Evolutionary conservation across 2,797 vertebrate species (phyloP).

Genomic region (Sylvia borin): DNA sequence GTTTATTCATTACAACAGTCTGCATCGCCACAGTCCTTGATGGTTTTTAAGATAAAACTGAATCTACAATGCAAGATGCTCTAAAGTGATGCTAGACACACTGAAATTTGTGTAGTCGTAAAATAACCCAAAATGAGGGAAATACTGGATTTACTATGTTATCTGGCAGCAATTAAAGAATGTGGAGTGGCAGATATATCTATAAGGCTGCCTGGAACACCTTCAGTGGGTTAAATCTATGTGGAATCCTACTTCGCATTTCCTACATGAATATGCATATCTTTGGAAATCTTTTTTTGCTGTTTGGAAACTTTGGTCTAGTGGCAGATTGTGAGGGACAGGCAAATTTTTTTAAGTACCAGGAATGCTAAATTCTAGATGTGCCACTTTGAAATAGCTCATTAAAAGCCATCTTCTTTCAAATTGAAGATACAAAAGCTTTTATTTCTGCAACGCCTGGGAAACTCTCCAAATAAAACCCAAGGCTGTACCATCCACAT

Average conservation of each 20-base stretch:
- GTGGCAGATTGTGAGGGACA: not conserved
- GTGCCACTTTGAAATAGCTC: not conserved
- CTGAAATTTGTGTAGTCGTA: not conserved
- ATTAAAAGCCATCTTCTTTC: not conserved
- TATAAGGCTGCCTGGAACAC: not conserved
- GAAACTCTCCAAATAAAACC: slow-evolving; percentile 59
- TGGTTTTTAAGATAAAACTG: not conserved
- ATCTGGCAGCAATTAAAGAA: not conserved
- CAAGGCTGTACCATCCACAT: not conserved
- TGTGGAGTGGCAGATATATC: not conserved
- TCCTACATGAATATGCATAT: not conserved
- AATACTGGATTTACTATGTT: not conserved
- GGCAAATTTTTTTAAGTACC: not conserved
- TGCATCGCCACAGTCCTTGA: not conserved
- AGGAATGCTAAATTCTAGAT: not conserved
- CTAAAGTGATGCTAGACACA: not conserved
- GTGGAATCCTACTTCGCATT: not conserved
- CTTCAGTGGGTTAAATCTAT: not conserved
- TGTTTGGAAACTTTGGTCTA: not conserved
- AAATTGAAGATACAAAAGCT: not conserved
- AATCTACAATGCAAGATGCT: not conserved
- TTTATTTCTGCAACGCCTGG: not conserved
- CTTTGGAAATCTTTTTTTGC: not conserved
- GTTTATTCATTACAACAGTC: not conserved
- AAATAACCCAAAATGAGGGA: not conserved